Evolutionary conservation across 1,140 invertebrate species (phyloP), one percentile per base, ranked within the genome.

Genomic region (Copidosoma floridanum): DNA sequence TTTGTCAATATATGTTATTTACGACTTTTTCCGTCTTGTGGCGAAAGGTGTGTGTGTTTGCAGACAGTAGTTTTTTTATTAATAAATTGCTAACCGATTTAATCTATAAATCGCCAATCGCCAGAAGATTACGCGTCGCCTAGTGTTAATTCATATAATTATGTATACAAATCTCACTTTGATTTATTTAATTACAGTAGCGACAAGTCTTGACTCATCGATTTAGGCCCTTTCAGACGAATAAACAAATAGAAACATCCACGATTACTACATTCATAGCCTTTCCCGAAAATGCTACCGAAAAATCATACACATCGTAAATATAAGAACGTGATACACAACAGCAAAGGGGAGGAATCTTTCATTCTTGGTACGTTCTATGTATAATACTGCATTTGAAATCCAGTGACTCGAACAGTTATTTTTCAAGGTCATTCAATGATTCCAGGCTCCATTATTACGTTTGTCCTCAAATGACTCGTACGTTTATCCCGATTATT

Each of bases 301-400:
- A 52, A n/a, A n/a, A n/a, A n/a, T n/a, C n/a, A n/a, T n/a, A n/a
- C n/a, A n/a, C n/a, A n/a, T 43, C 32, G 41, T 32, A 38, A 23
- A 51, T 51, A 35, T 10, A 41, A 51, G 52, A 52, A 51, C 21
- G 38, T 57, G 54, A 24, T 55, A 18, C 44, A 50, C 38, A 11
- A n/a, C n/a, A 50, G 43, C 37, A 60, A 35, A 11, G 46, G 40
- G 44, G 56, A n/a, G n/a, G n/a, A n/a, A n/a, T n/a, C n/a, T n/a
- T n/a, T n/a, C 37, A 50, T 43, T 47, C 38, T 61, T 11, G 26
- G 56, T 50, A 50, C 47, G 41, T 24, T 8, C 47, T 56, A n/a
- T n/a, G n/a, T n/a, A 62, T 62, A 62, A 62, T 62, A 62, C 60
- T 62, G 60, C 26, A 56, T 51, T 52, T n/a, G n/a, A 21, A 62